Conservation (phyloP, 2,113 vertebrate genomes). For the Phylloscopus trochiloides region DNA sequence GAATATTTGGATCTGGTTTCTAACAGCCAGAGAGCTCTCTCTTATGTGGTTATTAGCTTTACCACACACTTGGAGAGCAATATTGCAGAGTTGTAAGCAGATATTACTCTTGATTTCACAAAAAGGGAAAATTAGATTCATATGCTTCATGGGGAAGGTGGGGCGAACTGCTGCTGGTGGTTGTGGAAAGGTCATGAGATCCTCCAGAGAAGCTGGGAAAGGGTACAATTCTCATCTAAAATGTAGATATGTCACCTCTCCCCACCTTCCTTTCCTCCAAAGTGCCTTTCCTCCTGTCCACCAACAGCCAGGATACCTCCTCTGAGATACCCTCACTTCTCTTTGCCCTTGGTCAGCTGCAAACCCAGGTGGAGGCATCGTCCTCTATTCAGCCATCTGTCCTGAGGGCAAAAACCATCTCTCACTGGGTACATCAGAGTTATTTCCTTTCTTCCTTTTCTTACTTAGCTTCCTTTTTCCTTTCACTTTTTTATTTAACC, state of each 20-base stretch:
- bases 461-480: background rate
- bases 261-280: background rate
- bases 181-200: background rate
- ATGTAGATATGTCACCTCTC: background rate
- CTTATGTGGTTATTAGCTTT: background rate
- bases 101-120: background rate
- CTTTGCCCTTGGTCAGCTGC: background rate
- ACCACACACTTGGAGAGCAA: background rate
- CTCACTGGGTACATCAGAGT: background rate
- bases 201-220: background rate
- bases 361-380: background rate
- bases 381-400: background rate
- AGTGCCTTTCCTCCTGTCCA: background rate
- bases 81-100: background rate
- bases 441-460: background rate
- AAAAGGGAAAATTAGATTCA: background rate
- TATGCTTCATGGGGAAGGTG: background rate
- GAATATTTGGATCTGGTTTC: background rate
- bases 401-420: background rate
- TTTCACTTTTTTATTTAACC: background rate
- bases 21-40: background rate
- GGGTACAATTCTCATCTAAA: background rate
- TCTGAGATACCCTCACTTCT: background rate
- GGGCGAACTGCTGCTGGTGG: background rate
- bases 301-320: background rate